These are phyloP conservation scores for Pemphredon lugubris DNA, from an alignment of 2,888 invertebrate genomes.

Conservation along the genomic window DNA sequence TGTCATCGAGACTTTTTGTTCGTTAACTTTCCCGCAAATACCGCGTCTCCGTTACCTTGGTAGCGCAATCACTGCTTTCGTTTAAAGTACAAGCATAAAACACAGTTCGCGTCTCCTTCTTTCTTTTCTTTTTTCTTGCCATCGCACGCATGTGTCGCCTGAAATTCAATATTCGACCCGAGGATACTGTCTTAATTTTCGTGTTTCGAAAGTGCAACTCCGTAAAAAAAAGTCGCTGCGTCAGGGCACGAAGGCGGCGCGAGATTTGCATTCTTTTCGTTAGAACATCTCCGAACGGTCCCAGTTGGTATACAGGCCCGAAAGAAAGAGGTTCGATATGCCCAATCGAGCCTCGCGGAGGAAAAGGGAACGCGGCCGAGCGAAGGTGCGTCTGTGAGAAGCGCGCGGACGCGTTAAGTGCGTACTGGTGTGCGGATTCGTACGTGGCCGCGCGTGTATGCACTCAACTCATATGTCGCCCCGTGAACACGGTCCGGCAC, in stretches of 20 bases:
- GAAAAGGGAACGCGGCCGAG: constrained; percentile 25
- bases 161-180: constrained; percentile 30
- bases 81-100: constrained; percentile 42
- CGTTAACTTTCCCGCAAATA: constrained; percentile 39
- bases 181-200: not conserved
- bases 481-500: constrained; percentile 29
- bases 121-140: too few relatives aligned
- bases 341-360: constrained; percentile 52
- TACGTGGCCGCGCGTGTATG: constrained; percentile 24
- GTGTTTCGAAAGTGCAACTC: not conserved
- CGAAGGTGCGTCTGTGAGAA: not conserved
- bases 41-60: constrained; percentile 29
- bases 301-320: too few relatives aligned
- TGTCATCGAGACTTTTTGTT: constrained; percentile 17
- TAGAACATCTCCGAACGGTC: too few relatives aligned
- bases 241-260: constrained; percentile 2
- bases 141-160: not conserved
- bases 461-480: constrained; percentile 44
- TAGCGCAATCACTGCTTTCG: constrained; percentile 31
- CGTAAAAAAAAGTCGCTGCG: constrained; percentile 20
- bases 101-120: constrained; percentile 4
- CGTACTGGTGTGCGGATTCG: not conserved
- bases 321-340: constrained; percentile 47
- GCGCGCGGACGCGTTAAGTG: not conserved
- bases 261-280: constrained; percentile 56